Conservation (phyloP, 2,797 vertebrate genomes). For the Discoglossus pictus region DNA sequence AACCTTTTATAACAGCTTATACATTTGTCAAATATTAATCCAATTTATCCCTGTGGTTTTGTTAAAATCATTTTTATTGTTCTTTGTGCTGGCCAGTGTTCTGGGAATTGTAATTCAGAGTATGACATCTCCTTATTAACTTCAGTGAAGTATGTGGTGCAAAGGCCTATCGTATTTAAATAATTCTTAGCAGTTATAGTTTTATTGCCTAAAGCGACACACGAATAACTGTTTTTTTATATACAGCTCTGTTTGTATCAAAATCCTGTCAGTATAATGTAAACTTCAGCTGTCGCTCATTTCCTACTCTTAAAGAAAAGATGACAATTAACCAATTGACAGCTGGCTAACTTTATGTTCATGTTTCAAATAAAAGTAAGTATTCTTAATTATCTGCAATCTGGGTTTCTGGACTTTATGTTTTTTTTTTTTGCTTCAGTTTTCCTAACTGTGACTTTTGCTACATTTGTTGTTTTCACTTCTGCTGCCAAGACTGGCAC, state of each 20-base stretch:
- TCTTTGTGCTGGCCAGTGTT: slow-evolving; percentile 78
- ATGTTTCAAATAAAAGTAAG: too few species aligned
- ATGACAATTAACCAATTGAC: background rate
- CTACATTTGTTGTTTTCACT: too few species aligned
- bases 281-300: slow-evolving; percentile 54
- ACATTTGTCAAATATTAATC: slow-evolving; percentile 78
- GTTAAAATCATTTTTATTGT: slow-evolving; percentile 84
- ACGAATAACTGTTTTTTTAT: slow-evolving; percentile 68
- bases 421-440: too few species aligned
- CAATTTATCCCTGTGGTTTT: slow-evolving; percentile 82
- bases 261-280: slow-evolving; percentile 46
- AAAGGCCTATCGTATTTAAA: slow-evolving; percentile 72
- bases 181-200: slow-evolving; percentile 73
- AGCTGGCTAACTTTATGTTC: too few species aligned
- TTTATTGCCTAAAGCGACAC: slow-evolving; percentile 72
- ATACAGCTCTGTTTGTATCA: slow-evolving; percentile 63
- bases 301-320: background rate
- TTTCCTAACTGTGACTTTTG: too few species aligned
- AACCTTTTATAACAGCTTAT: slow-evolving; percentile 77
- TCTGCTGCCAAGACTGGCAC: too few species aligned
- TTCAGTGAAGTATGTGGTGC: slow-evolving; percentile 74
- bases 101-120: slow-evolving; percentile 81
- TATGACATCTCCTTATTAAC: slow-evolving; percentile 84
- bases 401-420: too few species aligned
- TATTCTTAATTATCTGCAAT: too few species aligned